These are phyloP conservation scores for Brachionus paranguensis DNA, from an alignment of 1,140 invertebrate species.

Conservation along the genomic window DNA sequence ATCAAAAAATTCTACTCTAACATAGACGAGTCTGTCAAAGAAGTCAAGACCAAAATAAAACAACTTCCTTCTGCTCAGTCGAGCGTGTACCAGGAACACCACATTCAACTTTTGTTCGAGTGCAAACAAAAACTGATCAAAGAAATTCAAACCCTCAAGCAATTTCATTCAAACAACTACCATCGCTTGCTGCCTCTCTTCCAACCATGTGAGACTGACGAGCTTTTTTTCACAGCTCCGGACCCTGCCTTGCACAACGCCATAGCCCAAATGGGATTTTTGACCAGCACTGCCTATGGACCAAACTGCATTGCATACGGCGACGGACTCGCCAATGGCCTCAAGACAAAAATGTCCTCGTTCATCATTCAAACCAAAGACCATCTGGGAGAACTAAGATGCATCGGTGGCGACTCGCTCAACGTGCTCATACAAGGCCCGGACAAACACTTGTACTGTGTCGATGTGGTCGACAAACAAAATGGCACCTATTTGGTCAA, in stretches of 20 bases:
- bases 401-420: slow-evolving; percentile 63
- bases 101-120: slow-evolving; percentile 20
- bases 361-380: slow-evolving; percentile 58
- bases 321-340: slow-evolving; percentile 55
- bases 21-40: slow-evolving; percentile 14
- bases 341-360: slow-evolving; percentile 53
- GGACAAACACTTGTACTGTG: slow-evolving; percentile 55
- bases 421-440: slow-evolving; percentile 63
- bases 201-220: slow-evolving; percentile 60
- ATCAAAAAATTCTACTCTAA: not conserved
- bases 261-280: slow-evolving; percentile 57
- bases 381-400: slow-evolving; percentile 60
- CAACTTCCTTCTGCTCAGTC: not conserved
- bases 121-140: slow-evolving; percentile 31
- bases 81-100: not conserved
- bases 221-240: slow-evolving; percentile 59
- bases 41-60: slow-evolving; percentile 13
- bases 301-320: slow-evolving; percentile 58
- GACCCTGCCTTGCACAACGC: slow-evolving; percentile 57
- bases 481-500: slow-evolving; percentile 57
- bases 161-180: slow-evolving; percentile 26
- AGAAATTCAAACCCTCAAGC: slow-evolving; percentile 30
- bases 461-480: slow-evolving; percentile 54
- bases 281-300: slow-evolving; percentile 61
- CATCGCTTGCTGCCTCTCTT: slow-evolving; percentile 57